Conservation (phyloP, 2,113 vertebrate species). For the Herpetotheres cachinnans region DNA sequence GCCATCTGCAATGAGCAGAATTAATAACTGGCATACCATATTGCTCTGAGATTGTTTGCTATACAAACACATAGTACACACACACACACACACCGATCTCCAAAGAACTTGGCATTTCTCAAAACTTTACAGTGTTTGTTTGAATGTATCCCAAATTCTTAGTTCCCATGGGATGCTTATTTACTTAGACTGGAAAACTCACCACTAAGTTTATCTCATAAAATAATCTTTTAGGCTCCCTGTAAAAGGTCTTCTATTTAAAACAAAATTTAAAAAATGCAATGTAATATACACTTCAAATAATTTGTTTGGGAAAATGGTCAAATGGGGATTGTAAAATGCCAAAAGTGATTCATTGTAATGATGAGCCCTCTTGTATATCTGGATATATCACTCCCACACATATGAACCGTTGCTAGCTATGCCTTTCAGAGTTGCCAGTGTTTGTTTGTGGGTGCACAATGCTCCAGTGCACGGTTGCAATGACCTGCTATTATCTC, state of each 20-base stretch:
- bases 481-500: conserved; percentile 15
- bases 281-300: neutral
- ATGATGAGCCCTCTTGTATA: neutral
- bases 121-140: conserved; percentile 26
- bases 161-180: conserved; percentile 36
- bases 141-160: conserved; percentile 49
- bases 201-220: neutral
- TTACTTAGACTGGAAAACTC: conserved; percentile 43
- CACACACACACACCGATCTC: neutral
- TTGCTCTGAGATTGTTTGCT: conserved; percentile 66
- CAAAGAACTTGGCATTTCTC: conserved; percentile 33
- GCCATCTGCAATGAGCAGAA: conserved; percentile 63
- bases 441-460: neutral
- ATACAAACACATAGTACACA: conserved; percentile 38
- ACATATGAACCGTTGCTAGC: neutral
- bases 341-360: neutral
- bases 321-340: neutral
- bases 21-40: conserved; percentile 69
- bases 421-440: conserved; percentile 11
- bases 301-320: conserved; percentile 22
- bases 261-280: neutral
- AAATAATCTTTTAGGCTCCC: neutral
- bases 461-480: neutral
- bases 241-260: neutral
- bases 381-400: neutral